Evolutionary conservation across 1,140 invertebrate species (phyloP).

Genomic region (Theocolax elegans): DNA sequence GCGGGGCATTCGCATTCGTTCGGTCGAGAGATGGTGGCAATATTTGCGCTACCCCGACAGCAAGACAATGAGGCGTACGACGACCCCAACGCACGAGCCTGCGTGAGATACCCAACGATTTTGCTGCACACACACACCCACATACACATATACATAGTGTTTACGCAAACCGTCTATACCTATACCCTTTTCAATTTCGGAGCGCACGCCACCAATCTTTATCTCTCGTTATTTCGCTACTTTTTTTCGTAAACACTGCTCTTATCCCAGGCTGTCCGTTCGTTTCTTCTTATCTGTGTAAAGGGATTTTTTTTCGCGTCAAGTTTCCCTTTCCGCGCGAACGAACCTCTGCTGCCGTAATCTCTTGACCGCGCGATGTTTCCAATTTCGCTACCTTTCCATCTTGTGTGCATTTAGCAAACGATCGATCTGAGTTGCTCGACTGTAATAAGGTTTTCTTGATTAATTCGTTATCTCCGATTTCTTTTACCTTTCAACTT

Average conservation of each 20-base stretch:
- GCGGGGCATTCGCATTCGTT: conserved; percentile 48
- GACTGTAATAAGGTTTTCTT: neutral
- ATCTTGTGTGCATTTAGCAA: neutral
- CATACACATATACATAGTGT: too few species aligned
- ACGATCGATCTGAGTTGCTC: neutral
- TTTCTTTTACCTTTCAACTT: too few species aligned
- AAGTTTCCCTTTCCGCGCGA: neutral
- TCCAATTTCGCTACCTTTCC: neutral
- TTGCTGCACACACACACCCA: neutral
- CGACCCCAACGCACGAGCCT: neutral
- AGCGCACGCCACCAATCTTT: neutral
- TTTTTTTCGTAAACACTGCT: neutral
- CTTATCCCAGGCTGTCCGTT: too few species aligned
- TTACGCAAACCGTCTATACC: too few species aligned
- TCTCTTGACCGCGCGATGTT: neutral
- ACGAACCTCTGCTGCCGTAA: neutral
- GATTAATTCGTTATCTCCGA: neutral
- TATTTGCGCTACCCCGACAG: conserved; percentile 63
- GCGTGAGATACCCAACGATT: neutral
- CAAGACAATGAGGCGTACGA: conserved; percentile 61
- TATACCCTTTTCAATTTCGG: conserved; percentile 11
- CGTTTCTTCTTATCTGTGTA: neutral
- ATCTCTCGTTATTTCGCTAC: neutral
- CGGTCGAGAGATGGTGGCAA: conserved; percentile 58
- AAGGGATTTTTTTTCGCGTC: neutral